These are phyloP conservation scores for Vimba vimba DNA, from an alignment of 2,113 vertebrate genomes.

Conservation along the genomic window DNA sequence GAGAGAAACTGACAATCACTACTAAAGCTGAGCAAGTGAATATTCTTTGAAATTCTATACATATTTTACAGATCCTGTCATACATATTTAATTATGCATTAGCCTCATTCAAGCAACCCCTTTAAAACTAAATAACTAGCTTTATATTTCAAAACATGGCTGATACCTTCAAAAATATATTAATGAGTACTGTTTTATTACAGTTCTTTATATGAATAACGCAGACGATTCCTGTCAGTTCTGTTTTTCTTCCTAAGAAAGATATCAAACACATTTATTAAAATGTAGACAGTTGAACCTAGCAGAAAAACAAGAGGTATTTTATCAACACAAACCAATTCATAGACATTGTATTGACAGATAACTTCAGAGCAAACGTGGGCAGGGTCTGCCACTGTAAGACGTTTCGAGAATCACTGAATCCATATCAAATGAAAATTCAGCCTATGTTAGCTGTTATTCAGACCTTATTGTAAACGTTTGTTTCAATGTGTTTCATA, in stretches of 20 bases:
- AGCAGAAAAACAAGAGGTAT: background rate
- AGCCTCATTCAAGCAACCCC: background rate
- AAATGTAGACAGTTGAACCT: background rate
- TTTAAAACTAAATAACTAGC: background rate
- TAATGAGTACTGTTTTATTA: background rate
- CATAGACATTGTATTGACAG: background rate
- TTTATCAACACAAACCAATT: background rate
- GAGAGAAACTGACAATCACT: background rate
- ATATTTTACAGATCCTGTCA: background rate
- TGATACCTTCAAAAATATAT: background rate
- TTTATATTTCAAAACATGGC: constrained; percentile 13
- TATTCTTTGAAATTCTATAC: background rate
- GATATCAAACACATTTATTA: background rate
- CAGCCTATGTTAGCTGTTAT: background rate
- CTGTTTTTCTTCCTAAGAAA: background rate
- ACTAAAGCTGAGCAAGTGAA: background rate
- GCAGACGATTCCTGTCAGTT: background rate
- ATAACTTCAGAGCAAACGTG: background rate
- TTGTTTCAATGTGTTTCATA: background rate
- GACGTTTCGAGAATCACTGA: background rate
- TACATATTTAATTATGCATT: background rate
- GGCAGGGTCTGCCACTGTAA: background rate
- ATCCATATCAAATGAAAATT: background rate
- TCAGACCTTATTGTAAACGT: background rate
- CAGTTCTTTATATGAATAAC: background rate